Evolutionary conservation across 2,113 vertebrate genomes (phyloP).

Genomic region (Lophura nycthemera): DNA sequence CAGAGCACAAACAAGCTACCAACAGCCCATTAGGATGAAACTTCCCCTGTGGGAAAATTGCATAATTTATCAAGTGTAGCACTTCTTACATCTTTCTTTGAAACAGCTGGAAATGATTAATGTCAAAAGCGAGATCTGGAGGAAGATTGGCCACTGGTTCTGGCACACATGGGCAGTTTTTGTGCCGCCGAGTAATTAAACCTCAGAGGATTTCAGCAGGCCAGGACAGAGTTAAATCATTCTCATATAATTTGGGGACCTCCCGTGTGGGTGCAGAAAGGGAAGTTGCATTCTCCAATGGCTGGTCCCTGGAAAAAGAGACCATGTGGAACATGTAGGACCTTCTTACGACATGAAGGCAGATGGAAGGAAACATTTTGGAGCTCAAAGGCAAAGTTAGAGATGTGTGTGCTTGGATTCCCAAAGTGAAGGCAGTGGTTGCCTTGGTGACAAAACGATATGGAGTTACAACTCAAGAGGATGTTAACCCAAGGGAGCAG

Average conservation of each 20-base stretch:
- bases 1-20: conserved; percentile 61
- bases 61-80: conserved; percentile 37
- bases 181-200: not conserved
- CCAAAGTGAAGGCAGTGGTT: conserved; percentile 31
- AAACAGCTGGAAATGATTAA: conserved; percentile 48
- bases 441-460: conserved; percentile 46
- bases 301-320: not conserved
- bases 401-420: not conserved
- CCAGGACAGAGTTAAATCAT: not conserved
- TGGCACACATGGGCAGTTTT: not conserved
- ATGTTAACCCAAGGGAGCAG: not conserved
- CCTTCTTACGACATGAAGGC: not conserved
- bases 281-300: not conserved
- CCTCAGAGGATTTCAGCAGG: not conserved
- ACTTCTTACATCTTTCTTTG: conserved; percentile 22
- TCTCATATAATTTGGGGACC: not conserved
- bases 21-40: conserved; percentile 49
- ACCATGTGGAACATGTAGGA: not conserved
- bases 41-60: conserved; percentile 52
- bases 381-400: not conserved
- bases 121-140: not conserved
- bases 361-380: not conserved
- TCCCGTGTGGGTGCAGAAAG: not conserved
- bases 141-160: conserved; percentile 9
- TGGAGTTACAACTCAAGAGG: conserved; percentile 8